phyloP scores from a whole-genome alignment of 2,888 invertebrate genomes.

The Neocrepidodera transversa region DNA sequence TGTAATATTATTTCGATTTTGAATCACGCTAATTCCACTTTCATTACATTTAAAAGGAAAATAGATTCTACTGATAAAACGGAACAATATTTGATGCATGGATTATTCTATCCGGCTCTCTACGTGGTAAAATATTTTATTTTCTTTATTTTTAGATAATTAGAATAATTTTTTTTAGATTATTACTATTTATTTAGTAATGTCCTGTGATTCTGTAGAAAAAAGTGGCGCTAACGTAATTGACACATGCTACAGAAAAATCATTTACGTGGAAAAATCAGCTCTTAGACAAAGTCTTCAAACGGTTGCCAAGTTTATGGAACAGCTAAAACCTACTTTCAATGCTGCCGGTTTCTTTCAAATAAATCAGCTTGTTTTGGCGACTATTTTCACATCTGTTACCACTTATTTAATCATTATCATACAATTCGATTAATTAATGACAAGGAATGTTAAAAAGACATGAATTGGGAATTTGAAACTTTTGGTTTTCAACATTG shows the following conservation, averaged over 20 bases:
- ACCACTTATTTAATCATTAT: slow-evolving; percentile 32
- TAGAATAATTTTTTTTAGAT: slow-evolving; percentile 20
- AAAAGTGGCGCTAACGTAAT: slow-evolving; percentile 27
- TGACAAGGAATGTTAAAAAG: too few relatives aligned
- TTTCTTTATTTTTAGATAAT: neutral
- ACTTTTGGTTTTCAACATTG: too few relatives aligned
- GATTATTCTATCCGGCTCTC: slow-evolving; percentile 15
- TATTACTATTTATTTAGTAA: slow-evolving; percentile 10
- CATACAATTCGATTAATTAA: slow-evolving; percentile 28
- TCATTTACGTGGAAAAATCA: slow-evolving; percentile 20
- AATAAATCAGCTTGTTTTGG: slow-evolving; percentile 23
- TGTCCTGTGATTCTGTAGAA: slow-evolving; percentile 30
- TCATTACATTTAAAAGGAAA: neutral
- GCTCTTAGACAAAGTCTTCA: slow-evolving; percentile 23
- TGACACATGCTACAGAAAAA: slow-evolving; percentile 15
- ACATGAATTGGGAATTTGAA: too few relatives aligned
- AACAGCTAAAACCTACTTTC: slow-evolving; percentile 16
- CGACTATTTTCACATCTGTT: slow-evolving; percentile 23
- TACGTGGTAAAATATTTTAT: slow-evolving; percentile 18
- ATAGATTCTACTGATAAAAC: neutral
- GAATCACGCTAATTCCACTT: slow-evolving; percentile 19
- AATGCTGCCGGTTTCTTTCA: slow-evolving; percentile 30
- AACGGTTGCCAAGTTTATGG: slow-evolving; percentile 15
- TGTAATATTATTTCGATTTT: slow-evolving; percentile 25
- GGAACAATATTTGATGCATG: slow-evolving; percentile 7